Conservation (phyloP, 2,797 vertebrate species). For the Cossypha heuglini region DNA sequence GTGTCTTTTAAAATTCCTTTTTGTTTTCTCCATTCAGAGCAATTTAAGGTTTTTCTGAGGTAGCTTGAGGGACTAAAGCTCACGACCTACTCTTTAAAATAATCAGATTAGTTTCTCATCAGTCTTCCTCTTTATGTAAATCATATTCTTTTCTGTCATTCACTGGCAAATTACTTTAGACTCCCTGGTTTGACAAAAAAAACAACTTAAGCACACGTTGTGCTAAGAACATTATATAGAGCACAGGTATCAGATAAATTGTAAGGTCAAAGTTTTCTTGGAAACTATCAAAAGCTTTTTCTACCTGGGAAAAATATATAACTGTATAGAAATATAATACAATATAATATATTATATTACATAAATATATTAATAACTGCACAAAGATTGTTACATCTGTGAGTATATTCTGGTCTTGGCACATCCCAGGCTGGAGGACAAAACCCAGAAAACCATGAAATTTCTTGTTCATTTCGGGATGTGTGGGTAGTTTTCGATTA, state of each 20-base stretch:
- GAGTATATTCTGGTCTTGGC: not conserved
- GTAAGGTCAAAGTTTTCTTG: not conserved
- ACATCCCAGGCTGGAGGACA: not conserved
- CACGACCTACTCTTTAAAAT: not conserved
- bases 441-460: not conserved
- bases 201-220: not conserved
- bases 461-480: not conserved
- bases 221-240: not conserved
- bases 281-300: not conserved
- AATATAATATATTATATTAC: no score
- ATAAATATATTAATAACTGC: not conserved
- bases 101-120: not conserved
- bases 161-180: not conserved
- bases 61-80: not conserved
- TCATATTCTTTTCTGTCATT: not conserved
- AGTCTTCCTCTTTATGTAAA: not conserved
- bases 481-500: not conserved
- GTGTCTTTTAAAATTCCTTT: not conserved
- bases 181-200: not conserved
- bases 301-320: not conserved
- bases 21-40: not conserved
- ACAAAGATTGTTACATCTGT: accelerated
- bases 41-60: not conserved
- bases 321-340: no score
- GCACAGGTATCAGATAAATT: not conserved